Conservation (phyloP, 2,888 invertebrate genomes). For the Phlogophora meticulosa region DNA sequence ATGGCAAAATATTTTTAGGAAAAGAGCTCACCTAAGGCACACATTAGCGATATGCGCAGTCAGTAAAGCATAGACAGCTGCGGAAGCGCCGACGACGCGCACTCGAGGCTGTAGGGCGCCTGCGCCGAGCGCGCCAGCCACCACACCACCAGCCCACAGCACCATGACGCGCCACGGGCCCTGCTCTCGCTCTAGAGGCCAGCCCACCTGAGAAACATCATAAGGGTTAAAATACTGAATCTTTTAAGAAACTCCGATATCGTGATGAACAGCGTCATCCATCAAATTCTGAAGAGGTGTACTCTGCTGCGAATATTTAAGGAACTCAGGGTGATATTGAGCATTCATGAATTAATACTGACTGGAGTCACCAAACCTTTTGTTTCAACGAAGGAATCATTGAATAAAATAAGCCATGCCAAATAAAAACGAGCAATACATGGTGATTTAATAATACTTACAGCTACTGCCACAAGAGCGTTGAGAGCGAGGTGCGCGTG, state of each 20-base stretch:
- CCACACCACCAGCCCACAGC: conserved; percentile 94
- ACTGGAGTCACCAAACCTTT: not conserved
- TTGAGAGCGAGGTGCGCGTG: conserved; percentile 95
- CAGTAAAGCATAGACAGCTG: conserved; percentile 97
- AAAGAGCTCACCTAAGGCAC: conserved; percentile 87
- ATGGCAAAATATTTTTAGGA: not conserved
- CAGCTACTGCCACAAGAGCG: conserved; percentile 85
- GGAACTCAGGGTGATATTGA: not conserved
- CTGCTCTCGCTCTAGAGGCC: conserved; percentile 93
- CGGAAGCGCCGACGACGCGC: conserved; percentile 96
- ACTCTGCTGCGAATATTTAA: not conserved
- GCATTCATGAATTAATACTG: not conserved
- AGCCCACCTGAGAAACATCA: conserved; percentile 83
- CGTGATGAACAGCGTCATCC: no score
- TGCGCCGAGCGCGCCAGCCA: conserved; percentile 94
- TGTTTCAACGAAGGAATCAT: not conserved
- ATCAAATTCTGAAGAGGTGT: not conserved
- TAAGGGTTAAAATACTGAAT: not conserved
- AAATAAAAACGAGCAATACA: not conserved
- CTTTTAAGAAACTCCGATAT: not conserved
- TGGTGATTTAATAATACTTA: conserved; percentile 63
- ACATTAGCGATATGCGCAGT: conserved; percentile 97
- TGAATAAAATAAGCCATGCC: not conserved
- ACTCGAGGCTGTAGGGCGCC: conserved; percentile 94
- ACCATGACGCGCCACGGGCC: conserved; percentile 93